Evolutionary conservation across 2,797 vertebrate species (phyloP), one percentile per base, ranked within the genome.

Genomic region (Salarias fasciatus): DNA sequence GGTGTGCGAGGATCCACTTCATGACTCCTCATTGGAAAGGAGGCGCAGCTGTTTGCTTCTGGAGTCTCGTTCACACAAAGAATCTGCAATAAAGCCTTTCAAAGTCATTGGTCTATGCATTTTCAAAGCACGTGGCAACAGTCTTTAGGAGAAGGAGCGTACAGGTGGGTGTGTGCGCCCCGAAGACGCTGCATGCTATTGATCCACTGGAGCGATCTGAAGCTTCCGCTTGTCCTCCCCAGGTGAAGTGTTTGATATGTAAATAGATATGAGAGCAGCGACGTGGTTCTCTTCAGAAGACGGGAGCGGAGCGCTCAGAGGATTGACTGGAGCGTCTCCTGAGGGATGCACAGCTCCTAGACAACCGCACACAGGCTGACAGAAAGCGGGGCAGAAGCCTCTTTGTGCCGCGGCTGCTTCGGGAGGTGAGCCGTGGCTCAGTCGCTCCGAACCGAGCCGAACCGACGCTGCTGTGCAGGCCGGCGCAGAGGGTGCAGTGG

Each of bases 231-330:
- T 10, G 53, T 64, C 49, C 24, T 63, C 63, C 24, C 41, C 58
- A 38, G 72, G 78, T 76, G 68, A 77, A 53, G 68, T 37, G 40
- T 73, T 72, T 77, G 64, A 82, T 68, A 44, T 82, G 74, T 76
- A 73, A 83, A 78, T 83, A 62, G 35, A 62, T 63, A 24, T 38
- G 58, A 53, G 60, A 67, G 63, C 63, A 33, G 58, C 13, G 53
- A 59, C 42, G 41, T 33, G 58, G 58, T 69, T 54, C 63, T 35
- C 33, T 58, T 48, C 63, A 2, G 60, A 24, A 6, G 59, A 60
- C 37, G 0, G 0, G 29, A n/a, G 14, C 31, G 4, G 38, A n/a
- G 44, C 11, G 38, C 57, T 61, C 55, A 47, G 60, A 72, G 76
- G 71, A 75, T 75, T 65, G 77, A 62, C 63, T 73, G 13, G 6